Conservation (phyloP, 2,797 vertebrate genomes). For the Tympanoctomys barrerae region DNA sequence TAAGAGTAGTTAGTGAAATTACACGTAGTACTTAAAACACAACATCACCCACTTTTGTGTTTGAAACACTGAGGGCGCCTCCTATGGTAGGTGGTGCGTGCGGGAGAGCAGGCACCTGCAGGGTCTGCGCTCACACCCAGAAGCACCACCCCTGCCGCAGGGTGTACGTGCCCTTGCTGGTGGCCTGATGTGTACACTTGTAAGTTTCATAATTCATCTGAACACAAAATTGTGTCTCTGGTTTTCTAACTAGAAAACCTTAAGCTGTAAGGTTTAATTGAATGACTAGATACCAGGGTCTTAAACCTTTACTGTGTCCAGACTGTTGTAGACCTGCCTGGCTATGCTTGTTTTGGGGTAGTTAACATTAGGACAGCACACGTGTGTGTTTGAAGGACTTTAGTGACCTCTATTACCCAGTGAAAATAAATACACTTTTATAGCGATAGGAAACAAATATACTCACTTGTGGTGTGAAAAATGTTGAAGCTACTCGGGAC, state of each 20-base stretch:
- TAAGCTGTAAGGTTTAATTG: background rate
- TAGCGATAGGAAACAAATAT: background rate
- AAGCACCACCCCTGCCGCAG: no score
- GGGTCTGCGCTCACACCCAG: background rate
- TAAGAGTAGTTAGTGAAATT: background rate
- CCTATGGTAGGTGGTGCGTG: rapidly evolving
- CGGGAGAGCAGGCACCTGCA: background rate
- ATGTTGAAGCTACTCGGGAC: no score
- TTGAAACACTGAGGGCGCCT: background rate
- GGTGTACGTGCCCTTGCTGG: background rate
- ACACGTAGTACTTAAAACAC: background rate
- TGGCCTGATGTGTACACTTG: background rate
- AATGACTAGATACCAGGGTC: background rate
- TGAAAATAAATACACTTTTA: background rate
- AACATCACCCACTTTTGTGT: background rate
- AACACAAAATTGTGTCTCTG: background rate
- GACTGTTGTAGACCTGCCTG: background rate
- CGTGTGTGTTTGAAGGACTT: background rate
- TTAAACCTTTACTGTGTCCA: background rate
- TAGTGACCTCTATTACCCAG: background rate
- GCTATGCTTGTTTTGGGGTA: rapidly evolving
- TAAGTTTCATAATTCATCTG: background rate
- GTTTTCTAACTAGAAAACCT: background rate
- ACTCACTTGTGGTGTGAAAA: background rate
- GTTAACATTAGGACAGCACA: background rate